Base-by-base conservation (phyloP, 2,888 invertebrate genomes). In the Polietes domitor region DNA sequence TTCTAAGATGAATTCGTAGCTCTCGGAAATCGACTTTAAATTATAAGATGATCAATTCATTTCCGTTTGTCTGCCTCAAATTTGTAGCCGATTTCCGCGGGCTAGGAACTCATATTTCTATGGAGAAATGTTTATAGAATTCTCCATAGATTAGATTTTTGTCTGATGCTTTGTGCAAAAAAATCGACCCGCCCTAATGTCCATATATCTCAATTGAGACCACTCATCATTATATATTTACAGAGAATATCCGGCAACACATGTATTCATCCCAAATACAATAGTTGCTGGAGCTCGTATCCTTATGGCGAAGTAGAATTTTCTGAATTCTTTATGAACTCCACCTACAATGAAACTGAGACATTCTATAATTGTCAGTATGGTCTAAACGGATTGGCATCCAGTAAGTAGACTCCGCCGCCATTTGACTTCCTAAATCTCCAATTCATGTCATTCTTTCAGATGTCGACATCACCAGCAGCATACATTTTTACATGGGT, bases 301-400 rank as follows among this genome's bases (percentile, higher is more conserved):
- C 93, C 94, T 65, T 96, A 94, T 89, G 92, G 93, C 0, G 91
- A 92, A n/a, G 88, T 92, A 2, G 92, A 93, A 0, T 88, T 95
- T 28, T 92, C 93, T 3, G 92, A 94, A 3, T 93, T 96, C 53
- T 95, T 95, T 92, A 91, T 93, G 0, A 94, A 94, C 53, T 93
- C 94, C 15, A 95, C 95, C 0, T 95, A 93, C 86, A 91, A 91
- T 0, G 88, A 92, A 2, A 86, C 91, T 0, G 95, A 95, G 78
- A 93, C 94, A 53, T 93, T 95, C 79, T 26, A 80, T 17, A 43
- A 72, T 1, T 90, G 92, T 6, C 91, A 93, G 43, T 94, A 93
- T 83, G 94, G 94, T 0, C 92, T 95, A n/a, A 92, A 93, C 85
- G 92, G 93, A 0, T 88, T 89, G 0, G 17, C 71, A 19, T 87